These are phyloP conservation scores for Sylvicola cinctus DNA, from an alignment of 2,888 invertebrate species.

Conservation along the genomic window DNA sequence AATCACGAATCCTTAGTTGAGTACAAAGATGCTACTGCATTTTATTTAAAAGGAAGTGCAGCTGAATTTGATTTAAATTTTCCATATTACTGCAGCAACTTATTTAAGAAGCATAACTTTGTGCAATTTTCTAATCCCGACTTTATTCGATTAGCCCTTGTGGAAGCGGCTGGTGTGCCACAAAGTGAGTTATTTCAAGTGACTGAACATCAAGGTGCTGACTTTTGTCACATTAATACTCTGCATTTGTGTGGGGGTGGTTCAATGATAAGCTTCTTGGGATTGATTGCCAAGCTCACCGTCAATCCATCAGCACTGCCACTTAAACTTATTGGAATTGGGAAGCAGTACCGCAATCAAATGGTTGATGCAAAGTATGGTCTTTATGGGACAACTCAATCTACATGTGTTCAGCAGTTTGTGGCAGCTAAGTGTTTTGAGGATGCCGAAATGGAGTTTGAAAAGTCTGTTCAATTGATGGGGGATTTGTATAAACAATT, in stretches of 20 bases:
- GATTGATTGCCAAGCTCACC: slow-evolving; percentile 46
- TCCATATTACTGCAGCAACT: slow-evolving; percentile 15
- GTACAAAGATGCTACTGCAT: slow-evolving; percentile 28
- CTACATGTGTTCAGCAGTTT: slow-evolving; percentile 46
- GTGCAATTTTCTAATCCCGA: slow-evolving; percentile 53
- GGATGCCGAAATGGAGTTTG: slow-evolving; percentile 31
- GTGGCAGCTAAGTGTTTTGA: slow-evolving; percentile 28
- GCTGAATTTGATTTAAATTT: slow-evolving; percentile 44
- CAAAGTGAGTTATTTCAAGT: slow-evolving; percentile 35
- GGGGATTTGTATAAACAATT: slow-evolving; percentile 40
- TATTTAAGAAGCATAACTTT: slow-evolving; percentile 28
- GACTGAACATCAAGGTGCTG: neutral
- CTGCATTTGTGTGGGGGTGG: slow-evolving; percentile 58
- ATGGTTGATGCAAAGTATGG: slow-evolving; percentile 18
- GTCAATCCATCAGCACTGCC: slow-evolving; percentile 42
- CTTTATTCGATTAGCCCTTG: slow-evolving; percentile 49
- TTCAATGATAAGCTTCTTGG: slow-evolving; percentile 50
- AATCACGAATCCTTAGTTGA: slow-evolving; percentile 20
- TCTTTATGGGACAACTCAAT: slow-evolving; percentile 47
- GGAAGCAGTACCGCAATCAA: slow-evolving; percentile 37
- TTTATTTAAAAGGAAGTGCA: slow-evolving; percentile 41
- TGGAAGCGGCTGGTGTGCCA: slow-evolving; percentile 46
- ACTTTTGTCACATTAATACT: slow-evolving; percentile 23
- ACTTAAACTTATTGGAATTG: slow-evolving; percentile 43
- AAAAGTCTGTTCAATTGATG: slow-evolving; percentile 30